Percentiles rank a stretch among this genome's conserved stretches.
phyloP scores from a whole-genome alignment of 2,797 vertebrate genomes.

The Sarcoramphus papa region DNA sequence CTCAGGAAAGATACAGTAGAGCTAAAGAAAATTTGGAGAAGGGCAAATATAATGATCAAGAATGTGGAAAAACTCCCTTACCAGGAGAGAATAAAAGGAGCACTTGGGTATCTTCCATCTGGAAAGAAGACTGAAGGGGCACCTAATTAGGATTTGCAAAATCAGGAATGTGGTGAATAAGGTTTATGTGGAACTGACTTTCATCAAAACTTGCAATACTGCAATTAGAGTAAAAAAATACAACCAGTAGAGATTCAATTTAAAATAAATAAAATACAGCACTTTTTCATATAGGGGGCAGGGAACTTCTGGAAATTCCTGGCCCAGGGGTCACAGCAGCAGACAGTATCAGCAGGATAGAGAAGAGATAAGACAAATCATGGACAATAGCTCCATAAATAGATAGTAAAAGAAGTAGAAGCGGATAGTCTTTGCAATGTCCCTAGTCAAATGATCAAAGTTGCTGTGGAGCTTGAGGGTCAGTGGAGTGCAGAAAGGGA shows the following conservation, averaged over 20 bases:
- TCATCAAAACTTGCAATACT: not conserved
- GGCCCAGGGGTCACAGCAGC: not conserved
- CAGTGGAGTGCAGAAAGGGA: not conserved
- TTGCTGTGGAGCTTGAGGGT: not conserved
- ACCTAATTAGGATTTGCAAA: not conserved
- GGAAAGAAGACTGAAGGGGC: not conserved
- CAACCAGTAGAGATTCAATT: not conserved
- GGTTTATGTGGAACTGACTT: not conserved
- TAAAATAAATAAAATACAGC: not conserved
- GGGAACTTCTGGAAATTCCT: not conserved
- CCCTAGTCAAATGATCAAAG: not conserved
- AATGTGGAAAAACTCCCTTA: not conserved
- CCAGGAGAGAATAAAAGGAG: not conserved
- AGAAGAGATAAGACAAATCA: not conserved
- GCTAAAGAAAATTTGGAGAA: not conserved
- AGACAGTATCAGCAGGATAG: not conserved
- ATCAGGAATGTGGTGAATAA: not conserved
- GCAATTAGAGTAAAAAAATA: not conserved
- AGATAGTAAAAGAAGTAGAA: not conserved
- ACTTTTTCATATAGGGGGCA: not conserved
- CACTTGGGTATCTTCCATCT: accelerated
- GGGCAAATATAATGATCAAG: not conserved
- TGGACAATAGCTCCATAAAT: not conserved
- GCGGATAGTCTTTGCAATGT: not conserved
- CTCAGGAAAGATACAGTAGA: not conserved